Evolutionary conservation across 2,888 invertebrate genomes (phyloP).

Genomic region (Scotopteryx bipunctaria): DNA sequence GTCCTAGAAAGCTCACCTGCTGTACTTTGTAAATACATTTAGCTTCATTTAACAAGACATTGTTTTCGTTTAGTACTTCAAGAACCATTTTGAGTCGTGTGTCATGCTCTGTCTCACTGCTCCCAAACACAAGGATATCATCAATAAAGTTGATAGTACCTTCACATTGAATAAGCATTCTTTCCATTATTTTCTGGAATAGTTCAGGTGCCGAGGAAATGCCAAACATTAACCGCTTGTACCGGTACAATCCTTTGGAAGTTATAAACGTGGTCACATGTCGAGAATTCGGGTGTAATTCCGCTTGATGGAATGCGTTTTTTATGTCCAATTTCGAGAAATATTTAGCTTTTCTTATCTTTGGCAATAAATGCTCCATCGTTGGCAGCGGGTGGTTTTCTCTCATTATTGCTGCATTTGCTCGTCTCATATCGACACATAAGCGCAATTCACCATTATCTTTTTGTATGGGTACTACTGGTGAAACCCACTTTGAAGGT

Average conservation of each 20-base stretch:
- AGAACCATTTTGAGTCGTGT: background rate
- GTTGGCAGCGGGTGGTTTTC: background rate
- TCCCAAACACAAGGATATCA: too few relatives aligned
- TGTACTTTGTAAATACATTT: constrained; percentile 8
- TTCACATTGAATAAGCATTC: constrained; percentile 46
- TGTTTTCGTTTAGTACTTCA: background rate
- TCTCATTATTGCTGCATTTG: background rate
- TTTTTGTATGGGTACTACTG: constrained; percentile 39
- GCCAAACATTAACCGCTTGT: too few relatives aligned
- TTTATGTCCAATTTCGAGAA: constrained; percentile 26
- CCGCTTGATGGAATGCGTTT: too few relatives aligned
- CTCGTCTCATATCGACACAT: constrained; percentile 35
- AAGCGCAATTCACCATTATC: constrained; percentile 36
- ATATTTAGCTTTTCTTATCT: constrained; percentile 13
- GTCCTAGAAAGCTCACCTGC: constrained; percentile 11
- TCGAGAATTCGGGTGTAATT: too few relatives aligned
- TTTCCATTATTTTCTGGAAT: constrained; percentile 46
- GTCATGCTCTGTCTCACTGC: too few relatives aligned
- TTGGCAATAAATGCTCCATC: background rate
- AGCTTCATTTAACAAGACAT: background rate
- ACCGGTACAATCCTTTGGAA: constrained; percentile 29
- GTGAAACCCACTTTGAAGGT: background rate
- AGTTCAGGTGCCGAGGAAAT: constrained; percentile 55
- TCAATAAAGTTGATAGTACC: too few relatives aligned
- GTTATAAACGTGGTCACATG: constrained; percentile 11